Evolutionary conservation across 2,113 vertebrate genomes (phyloP), one percentile per base, ranked within the genome.

Genomic region (Agapornis roseicollis): DNA sequence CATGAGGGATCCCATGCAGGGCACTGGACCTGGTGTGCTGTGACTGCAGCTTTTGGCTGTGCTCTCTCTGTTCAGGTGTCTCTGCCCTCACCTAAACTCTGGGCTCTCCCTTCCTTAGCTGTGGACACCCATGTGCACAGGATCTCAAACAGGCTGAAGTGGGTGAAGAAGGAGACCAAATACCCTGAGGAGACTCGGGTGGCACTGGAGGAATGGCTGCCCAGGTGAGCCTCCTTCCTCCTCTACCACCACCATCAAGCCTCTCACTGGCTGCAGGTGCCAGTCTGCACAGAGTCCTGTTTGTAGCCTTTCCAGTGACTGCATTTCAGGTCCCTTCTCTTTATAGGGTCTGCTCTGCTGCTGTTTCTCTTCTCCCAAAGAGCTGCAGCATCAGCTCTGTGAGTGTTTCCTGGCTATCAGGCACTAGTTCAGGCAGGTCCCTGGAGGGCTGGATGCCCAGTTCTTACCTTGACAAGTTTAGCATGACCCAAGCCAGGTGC

Each of bases 41-140:
- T 15, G 55, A n/a, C 60, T n/a, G 80, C 71, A 71, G 77, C 46
- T 52, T 6, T 55, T 31, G 85, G 94, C 80, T 84, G 29, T 90
- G 85, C 77, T 93, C 76, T 80, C 64, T 88, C 82, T 0, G 3
- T 33, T 50, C 80, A 86, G 94, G 58, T 88, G 19, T 73, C 15
- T 50, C 83, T 93, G 69, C 56, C 69, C 56, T 19, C 49, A 64
- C 60, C 91, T 93, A 65, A 96, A 81, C 74, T 96, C 81, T 82
- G 74, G 35, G 46, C 74, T 88, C 90, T 96, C 91, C 94, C 85
- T 90, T 53, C 69, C 79, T 85, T 85, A 99, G 99, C 99, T 17
- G 99, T 99, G 96, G 99, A 99, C 98, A 99, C 99, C 27, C 99
- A 99, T 0, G 99, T 99, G 68, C 99, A 99, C 96, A 98, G 99